Evolutionary conservation across 2,113 vertebrate species (phyloP).

Genomic region (Oryzias curvinotus): DNA sequence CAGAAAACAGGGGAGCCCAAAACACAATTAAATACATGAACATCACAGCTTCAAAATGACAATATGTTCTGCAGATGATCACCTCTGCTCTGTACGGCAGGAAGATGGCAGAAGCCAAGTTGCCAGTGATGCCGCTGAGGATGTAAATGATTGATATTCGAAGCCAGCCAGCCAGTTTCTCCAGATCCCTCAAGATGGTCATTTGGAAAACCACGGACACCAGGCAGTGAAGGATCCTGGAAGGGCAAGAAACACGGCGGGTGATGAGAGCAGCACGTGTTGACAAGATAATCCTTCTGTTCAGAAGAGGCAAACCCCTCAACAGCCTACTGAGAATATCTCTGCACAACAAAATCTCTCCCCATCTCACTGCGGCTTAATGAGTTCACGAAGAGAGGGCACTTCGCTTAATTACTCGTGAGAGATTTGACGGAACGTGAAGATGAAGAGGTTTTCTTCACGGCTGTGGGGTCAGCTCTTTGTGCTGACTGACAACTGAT

Average conservation of each 20-base stretch:
- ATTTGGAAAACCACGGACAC: conserved; percentile 98
- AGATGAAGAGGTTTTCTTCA: conserved; percentile 38
- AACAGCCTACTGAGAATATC: conserved; percentile 30
- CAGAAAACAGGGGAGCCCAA: neutral
- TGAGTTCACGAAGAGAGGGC: conserved; percentile 48
- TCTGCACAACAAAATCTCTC: conserved; percentile 41
- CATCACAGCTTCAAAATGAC: neutral
- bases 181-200: conserved; percentile 95
- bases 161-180: conserved; percentile 98
- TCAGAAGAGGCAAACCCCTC: conserved; percentile 32
- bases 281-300: conserved; percentile 42
- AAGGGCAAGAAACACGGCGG: conserved; percentile 26
- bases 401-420: conserved; percentile 68
- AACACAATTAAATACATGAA: neutral
- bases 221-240: conserved; percentile 96
- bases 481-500: conserved; percentile 20
- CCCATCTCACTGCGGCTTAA: conserved; percentile 50
- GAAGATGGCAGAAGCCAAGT: conserved; percentile 96
- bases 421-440: conserved; percentile 41
- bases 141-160: conserved; percentile 99
- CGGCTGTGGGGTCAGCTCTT: conserved; percentile 44
- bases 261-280: conserved; percentile 41
- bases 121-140: conserved; percentile 95
- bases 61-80: conserved; percentile 19
- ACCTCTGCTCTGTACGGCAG: conserved; percentile 98